Conservation (phyloP, 2,888 invertebrate genomes). For the Ormyrus nitidulus region DNA sequence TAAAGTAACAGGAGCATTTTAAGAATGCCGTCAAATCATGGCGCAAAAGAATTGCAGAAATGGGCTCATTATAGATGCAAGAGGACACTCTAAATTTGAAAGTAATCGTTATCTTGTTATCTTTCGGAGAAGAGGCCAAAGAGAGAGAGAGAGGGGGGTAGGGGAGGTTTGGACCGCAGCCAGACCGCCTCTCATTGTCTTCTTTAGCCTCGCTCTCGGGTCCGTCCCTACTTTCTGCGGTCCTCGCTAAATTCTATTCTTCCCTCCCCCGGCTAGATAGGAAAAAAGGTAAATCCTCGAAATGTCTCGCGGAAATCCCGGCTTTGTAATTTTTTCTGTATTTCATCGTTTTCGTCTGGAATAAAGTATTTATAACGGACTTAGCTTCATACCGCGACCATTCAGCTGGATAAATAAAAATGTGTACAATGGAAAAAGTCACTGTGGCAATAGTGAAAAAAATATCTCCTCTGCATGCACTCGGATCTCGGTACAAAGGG, state of each 20-base stretch:
- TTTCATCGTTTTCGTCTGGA: conserved; percentile 30
- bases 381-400: conserved; percentile 22
- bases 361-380: conserved; percentile 48
- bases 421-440: conserved; percentile 53
- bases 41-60: conserved; percentile 29
- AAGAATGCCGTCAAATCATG: conserved; percentile 33
- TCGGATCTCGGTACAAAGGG: too few species aligned
- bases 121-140: conserved; percentile 45
- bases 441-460: conserved; percentile 43
- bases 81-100: conserved; percentile 58
- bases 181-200: conserved; percentile 55
- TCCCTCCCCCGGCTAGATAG: not conserved
- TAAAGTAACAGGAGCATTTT: conserved; percentile 26
- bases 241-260: conserved; percentile 52
- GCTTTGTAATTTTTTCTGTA: conserved; percentile 32
- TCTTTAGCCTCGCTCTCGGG: conserved; percentile 28
- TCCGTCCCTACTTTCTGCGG: conserved; percentile 36
- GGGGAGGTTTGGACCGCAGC: conserved; percentile 46
- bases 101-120: conserved; percentile 62
- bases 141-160: not conserved
- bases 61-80: conserved; percentile 52
- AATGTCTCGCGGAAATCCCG: conserved; percentile 41
- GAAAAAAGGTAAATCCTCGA: conserved; percentile 33
- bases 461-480: not conserved
- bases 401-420: conserved; percentile 31